Conservation (phyloP, 1,140 invertebrate genomes). For the Brachionus koreanus region DNA sequence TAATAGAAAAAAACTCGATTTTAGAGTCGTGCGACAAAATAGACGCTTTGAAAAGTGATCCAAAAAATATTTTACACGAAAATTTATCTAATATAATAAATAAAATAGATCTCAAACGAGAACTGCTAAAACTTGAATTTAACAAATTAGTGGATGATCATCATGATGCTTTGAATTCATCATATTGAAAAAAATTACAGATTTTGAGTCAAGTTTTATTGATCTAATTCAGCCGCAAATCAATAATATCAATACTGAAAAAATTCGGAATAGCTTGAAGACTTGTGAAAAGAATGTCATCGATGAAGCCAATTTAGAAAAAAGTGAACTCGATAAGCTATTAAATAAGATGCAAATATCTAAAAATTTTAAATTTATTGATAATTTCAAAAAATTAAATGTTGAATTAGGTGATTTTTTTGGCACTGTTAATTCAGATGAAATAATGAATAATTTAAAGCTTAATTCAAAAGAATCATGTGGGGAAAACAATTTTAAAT, state of each 20-base stretch:
- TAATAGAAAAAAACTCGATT: background rate
- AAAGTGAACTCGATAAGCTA: too few species aligned
- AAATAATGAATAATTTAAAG: background rate
- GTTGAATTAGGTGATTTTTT: too few species aligned
- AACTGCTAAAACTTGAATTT: background rate
- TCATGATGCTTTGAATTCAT: background rate
- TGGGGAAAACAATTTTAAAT: background rate
- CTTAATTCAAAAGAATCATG: background rate
- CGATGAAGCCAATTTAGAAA: background rate
- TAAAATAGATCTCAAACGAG: background rate
- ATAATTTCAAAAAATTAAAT: too few species aligned
- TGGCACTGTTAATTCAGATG: background rate
- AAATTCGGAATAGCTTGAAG: background rate
- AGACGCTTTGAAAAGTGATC: background rate
- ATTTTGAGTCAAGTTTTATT: background rate
- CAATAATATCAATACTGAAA: background rate
- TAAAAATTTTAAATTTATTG: too few species aligned
- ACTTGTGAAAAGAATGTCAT: background rate
- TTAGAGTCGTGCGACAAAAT: background rate
- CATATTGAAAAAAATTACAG: background rate
- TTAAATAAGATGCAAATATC: too few species aligned
- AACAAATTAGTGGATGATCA: background rate
- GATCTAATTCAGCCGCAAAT: background rate
- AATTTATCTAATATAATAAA: background rate
- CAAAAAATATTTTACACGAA: background rate